phyloP scores from a whole-genome alignment of 2,797 vertebrate genomes.

The Takifugu ocellatus region DNA sequence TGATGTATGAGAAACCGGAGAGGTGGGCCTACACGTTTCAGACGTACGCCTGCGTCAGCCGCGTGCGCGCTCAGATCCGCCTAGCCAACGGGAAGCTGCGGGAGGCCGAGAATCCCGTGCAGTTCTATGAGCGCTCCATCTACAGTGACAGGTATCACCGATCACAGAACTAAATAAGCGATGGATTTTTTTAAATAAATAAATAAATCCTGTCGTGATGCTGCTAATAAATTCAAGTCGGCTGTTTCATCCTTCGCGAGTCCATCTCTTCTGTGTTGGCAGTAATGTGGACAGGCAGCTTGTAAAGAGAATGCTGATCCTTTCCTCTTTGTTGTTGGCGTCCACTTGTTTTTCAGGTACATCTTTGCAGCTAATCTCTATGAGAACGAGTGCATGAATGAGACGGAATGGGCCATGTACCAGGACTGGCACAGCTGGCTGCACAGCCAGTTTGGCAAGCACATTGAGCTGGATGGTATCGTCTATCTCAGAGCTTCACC shows the following conservation, averaged over 20 bases:
- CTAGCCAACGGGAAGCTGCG: slow-evolving; percentile 74
- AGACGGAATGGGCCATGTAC: slow-evolving; percentile 92
- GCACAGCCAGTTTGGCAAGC: slow-evolving; percentile 82
- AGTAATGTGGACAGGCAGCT: background rate
- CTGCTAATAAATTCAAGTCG: no score
- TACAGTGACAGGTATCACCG: slow-evolving; percentile 88
- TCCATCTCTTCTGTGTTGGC: background rate
- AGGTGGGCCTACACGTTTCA: slow-evolving; percentile 96
- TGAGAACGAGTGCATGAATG: slow-evolving; percentile 89
- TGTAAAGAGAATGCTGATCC: background rate
- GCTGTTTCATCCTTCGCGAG: no score
- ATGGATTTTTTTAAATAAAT: no score
- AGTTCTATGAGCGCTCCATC: slow-evolving; percentile 91
- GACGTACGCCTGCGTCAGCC: slow-evolving; percentile 89
- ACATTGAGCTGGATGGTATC: slow-evolving; percentile 86
- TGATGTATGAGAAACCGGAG: slow-evolving; percentile 94
- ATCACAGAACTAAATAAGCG: background rate
- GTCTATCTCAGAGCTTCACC: slow-evolving; percentile 90
- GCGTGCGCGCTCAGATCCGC: slow-evolving; percentile 84
- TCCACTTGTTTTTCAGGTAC: slow-evolving; percentile 71
- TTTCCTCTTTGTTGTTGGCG: background rate
- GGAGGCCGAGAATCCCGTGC: slow-evolving; percentile 77
- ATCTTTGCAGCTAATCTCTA: slow-evolving; percentile 92
- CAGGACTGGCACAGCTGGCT: slow-evolving; percentile 93
- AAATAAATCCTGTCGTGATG: no score